Evolutionary conservation across 2,797 vertebrate genomes (phyloP).

Genomic region (Anguilla obscura): DNA sequence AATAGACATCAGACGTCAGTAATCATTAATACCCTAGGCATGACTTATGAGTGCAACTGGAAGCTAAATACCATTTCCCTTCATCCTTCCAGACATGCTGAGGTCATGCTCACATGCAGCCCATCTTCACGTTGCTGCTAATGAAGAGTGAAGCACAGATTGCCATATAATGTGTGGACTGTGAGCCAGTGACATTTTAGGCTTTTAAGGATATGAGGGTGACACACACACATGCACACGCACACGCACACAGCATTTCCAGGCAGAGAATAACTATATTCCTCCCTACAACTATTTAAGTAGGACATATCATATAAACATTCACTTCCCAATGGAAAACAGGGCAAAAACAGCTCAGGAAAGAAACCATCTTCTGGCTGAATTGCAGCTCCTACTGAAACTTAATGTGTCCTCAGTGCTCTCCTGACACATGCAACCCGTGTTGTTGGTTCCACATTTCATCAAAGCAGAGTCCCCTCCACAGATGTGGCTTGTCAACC

Average conservation of each 20-base stretch:
- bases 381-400: background rate
- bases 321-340: background rate
- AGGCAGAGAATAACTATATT: background rate
- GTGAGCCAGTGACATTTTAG: slow-evolving; percentile 53
- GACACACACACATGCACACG: slow-evolving; percentile 20
- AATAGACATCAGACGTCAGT: slow-evolving; percentile 63
- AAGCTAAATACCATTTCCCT: slow-evolving; percentile 53
- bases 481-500: slow-evolving; percentile 72
- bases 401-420: background rate
- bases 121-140: slow-evolving; percentile 67
- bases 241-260: background rate
- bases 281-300: background rate
- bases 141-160: slow-evolving; percentile 54
- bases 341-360: background rate
- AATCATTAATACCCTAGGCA: slow-evolving; percentile 64
- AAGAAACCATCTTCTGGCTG: background rate
- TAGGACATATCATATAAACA: background rate
- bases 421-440: background rate
- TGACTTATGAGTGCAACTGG: slow-evolving; percentile 44
- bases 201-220: slow-evolving; percentile 8
- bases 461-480: slow-evolving; percentile 55
- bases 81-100: slow-evolving; percentile 19
- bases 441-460: slow-evolving; percentile 4
- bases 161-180: slow-evolving; percentile 53
- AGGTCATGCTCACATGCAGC: slow-evolving; percentile 53